A percentile compares a stretch with the other conserved stretches of the same genome.
These are phyloP conservation scores for Avahi laniger DNA, from an alignment of 2,797 vertebrate genomes.

Conservation along the genomic window DNA sequence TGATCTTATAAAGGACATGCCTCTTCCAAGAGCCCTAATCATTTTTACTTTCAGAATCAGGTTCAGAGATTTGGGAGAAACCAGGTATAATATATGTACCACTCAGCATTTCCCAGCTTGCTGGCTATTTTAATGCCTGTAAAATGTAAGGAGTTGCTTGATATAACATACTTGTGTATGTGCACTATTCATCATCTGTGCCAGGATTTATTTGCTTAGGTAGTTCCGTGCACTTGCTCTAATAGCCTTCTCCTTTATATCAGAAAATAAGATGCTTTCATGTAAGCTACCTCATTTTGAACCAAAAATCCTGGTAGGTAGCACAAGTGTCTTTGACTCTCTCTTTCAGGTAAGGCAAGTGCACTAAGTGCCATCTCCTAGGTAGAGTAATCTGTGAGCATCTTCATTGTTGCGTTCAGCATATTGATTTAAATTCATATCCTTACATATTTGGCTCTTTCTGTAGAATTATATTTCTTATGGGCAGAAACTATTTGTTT, in stretches of 20 bases:
- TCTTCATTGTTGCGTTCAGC: not conserved
- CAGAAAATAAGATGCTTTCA: not conserved
- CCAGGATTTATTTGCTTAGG: not conserved
- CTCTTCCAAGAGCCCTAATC: not conserved
- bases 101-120: not conserved
- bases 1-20: not conserved
- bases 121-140: not conserved
- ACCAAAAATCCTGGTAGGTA: not conserved
- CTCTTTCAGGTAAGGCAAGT: not conserved
- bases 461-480: not conserved
- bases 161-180: fast-evolving
- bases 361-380: not conserved
- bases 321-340: not conserved
- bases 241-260: not conserved
- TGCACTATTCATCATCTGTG: not conserved
- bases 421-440: not conserved
- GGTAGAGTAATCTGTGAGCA: not conserved
- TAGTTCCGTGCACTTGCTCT: not conserved
- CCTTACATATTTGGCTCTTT: not conserved
- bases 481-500: not conserved
- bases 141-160: not conserved
- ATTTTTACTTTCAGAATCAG: not conserved
- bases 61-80: not conserved
- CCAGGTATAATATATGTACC: not conserved
- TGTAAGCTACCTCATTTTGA: not conserved